A percentile compares a stretch with the other conserved stretches of the same genome.
Evolutionary conservation across 2,113 vertebrate species (phyloP).

Genomic region (Anarrhichthys ocellatus): DNA sequence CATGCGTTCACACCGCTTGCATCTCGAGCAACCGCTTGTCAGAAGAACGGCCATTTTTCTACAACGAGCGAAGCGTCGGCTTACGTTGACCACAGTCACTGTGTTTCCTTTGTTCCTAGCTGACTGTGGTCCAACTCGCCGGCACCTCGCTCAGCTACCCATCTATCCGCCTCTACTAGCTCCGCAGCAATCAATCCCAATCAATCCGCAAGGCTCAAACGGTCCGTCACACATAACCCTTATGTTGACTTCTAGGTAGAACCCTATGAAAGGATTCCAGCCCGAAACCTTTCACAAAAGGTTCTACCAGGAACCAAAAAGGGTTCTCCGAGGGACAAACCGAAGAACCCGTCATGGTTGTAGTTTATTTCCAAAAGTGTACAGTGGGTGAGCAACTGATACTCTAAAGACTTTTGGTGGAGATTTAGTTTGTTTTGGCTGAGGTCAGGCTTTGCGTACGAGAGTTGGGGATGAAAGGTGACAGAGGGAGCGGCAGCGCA

Average conservation of each 20-base stretch:
- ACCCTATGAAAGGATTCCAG: too few relatives aligned
- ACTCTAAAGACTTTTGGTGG: not conserved
- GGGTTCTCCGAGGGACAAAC: too few relatives aligned
- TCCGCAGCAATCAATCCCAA: slow-evolving; percentile 25
- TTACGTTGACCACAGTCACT: slow-evolving; percentile 37
- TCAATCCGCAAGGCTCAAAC: not conserved
- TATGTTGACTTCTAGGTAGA: too few relatives aligned
- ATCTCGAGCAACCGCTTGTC: not conserved
- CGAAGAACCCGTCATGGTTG: too few relatives aligned
- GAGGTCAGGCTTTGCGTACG: not conserved
- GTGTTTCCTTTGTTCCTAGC: slow-evolving; percentile 31
- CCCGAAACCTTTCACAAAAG: too few relatives aligned
- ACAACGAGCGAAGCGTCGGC: not conserved
- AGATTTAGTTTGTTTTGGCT: not conserved
- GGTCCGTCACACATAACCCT: not conserved
- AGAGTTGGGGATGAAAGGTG: not conserved
- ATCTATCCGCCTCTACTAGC: slow-evolving; percentile 3
- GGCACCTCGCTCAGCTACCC: not conserved
- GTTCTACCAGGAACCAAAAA: too few relatives aligned
- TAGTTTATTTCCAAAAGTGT: too few relatives aligned
- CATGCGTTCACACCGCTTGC: not conserved
- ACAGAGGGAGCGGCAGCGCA: slow-evolving; percentile 1
- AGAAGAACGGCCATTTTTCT: slow-evolving; percentile 7
- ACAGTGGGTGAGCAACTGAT: not conserved
- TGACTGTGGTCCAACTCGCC: slow-evolving; percentile 31